phyloP scores from a whole-genome alignment of 1,140 invertebrate genomes.

The Carposina sasakii region DNA sequence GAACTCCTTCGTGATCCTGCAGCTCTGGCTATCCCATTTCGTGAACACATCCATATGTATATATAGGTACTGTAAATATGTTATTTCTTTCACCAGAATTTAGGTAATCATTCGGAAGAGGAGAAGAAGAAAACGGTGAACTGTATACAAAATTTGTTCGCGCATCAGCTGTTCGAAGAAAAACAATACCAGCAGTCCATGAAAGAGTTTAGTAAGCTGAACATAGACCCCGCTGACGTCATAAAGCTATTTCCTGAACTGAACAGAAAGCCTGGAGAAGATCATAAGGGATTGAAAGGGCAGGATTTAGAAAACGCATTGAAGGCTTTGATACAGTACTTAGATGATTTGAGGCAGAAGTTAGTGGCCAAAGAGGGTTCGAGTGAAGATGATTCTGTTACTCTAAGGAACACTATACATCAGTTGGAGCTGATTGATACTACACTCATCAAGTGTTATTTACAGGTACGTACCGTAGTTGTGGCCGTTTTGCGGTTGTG shows the following conservation, averaged over 20 bases:
- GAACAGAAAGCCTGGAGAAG: constrained; percentile 75
- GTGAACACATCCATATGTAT: too few relatives aligned
- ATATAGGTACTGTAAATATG: neutral
- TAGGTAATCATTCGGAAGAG: constrained; percentile 86
- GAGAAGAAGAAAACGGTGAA: constrained; percentile 87
- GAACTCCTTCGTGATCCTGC: too few relatives aligned
- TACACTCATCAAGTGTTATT: constrained; percentile 95
- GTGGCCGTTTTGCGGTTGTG: too few relatives aligned
- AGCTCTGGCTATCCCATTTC: too few relatives aligned
- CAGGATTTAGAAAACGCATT: constrained; percentile 90
- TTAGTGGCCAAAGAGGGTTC: constrained; percentile 49
- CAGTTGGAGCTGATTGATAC: constrained; percentile 96
- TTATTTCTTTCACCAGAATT: constrained; percentile 73
- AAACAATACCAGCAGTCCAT: constrained; percentile 92
- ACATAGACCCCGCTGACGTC: constrained; percentile 94
- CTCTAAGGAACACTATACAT: constrained; percentile 72
- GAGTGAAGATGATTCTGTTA: constrained; percentile 45
- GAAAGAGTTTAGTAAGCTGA: constrained; percentile 90
- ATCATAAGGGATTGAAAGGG: constrained; percentile 78
- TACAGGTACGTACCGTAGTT: constrained; percentile 83
- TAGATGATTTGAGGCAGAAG: constrained; percentile 82
- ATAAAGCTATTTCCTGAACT: constrained; percentile 95
- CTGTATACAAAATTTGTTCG: constrained; percentile 92
- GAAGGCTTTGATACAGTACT: constrained; percentile 91
- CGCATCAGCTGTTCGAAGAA: constrained; percentile 91